Evolutionary conservation across 2,888 invertebrate genomes (phyloP).

Genomic region (Anoncus sp.): DNA sequence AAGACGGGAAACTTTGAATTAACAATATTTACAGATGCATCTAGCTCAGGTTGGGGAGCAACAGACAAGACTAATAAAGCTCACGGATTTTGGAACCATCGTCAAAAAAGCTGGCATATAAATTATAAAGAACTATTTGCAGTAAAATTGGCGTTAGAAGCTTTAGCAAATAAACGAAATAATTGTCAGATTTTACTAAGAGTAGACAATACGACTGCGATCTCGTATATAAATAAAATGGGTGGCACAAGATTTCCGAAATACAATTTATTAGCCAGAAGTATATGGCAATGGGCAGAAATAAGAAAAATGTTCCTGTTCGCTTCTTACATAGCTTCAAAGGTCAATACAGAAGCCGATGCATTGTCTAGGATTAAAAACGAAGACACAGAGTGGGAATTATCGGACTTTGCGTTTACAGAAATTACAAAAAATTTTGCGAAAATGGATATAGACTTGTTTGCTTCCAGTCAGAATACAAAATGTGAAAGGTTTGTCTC

Average conservation of each 20-base stretch:
- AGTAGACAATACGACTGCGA: conserved; percentile 48
- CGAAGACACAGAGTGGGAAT: conserved; percentile 48
- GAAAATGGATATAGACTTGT: conserved; percentile 33
- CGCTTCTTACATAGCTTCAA: conserved; percentile 43
- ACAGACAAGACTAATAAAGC: conserved; percentile 6
- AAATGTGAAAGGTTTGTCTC: conserved; percentile 41
- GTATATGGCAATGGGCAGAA: conserved; percentile 53
- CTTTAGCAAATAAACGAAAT: background rate
- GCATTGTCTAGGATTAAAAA: conserved; percentile 35
- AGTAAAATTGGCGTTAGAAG: conserved; percentile 6
- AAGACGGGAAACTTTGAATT: conserved; percentile 6
- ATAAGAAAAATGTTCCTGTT: conserved; percentile 31
- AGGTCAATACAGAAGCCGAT: conserved; percentile 43
- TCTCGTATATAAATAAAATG: conserved; percentile 53
- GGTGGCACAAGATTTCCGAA: conserved; percentile 33
- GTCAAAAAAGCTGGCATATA: conserved; percentile 5
- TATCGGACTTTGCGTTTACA: conserved; percentile 16
- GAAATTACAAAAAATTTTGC: conserved; percentile 29
- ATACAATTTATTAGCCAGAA: conserved; percentile 16
- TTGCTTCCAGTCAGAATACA: conserved; percentile 34
- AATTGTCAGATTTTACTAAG: conserved; percentile 37
- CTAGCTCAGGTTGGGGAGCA: conserved; percentile 39
- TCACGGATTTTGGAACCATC: conserved; percentile 5
- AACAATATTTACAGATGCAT: conserved; percentile 16
- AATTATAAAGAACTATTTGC: conserved; percentile 31